Evolutionary conservation across 53 echinoderm and acorn worm species (phyloP).

Genomic region (Luidia sarsii): DNA sequence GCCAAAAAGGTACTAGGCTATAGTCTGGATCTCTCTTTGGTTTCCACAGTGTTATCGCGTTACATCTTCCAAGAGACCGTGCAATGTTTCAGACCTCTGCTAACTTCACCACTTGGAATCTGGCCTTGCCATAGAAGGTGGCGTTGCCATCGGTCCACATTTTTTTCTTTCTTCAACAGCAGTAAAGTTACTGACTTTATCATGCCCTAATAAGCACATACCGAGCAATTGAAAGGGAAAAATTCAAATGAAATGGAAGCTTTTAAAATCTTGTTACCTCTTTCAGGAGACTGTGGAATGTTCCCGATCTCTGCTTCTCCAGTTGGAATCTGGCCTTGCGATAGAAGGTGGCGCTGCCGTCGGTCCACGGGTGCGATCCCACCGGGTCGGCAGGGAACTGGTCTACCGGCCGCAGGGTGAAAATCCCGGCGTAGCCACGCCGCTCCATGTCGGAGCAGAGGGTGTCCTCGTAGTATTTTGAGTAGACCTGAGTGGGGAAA

Average conservation of each 20-base stretch:
- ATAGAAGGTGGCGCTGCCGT: constrained; percentile 70
- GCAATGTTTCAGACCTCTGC: too few species aligned
- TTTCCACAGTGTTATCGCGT: too few species aligned
- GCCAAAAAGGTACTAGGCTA: too few species aligned
- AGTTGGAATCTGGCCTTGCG: constrained; percentile 47
- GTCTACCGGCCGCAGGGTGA: not conserved
- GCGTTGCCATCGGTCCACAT: constrained; percentile 46
- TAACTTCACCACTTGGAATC: constrained; percentile 61
- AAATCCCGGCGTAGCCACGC: constrained; percentile 6
- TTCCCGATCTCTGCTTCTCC: constrained; percentile 34
- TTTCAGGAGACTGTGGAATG: too few species aligned
- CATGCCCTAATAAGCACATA: too few species aligned
- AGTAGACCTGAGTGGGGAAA: constrained; percentile 29
- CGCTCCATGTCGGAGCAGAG: constrained; percentile 5
- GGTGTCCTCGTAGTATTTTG: not conserved
- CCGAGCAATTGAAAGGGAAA: too few species aligned
- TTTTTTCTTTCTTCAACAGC: too few species aligned
- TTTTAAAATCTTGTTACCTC: not conserved
- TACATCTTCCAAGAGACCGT: too few species aligned
- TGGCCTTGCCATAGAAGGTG: constrained; percentile 60
- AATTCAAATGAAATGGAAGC: not conserved
- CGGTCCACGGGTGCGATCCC: not conserved
- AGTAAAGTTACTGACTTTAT: too few species aligned
- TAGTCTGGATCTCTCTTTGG: too few species aligned
- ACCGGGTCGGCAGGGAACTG: not conserved